These are phyloP conservation scores for Melieria crassipennis DNA, from an alignment of 2,888 invertebrate species.

Conservation along the genomic window DNA sequence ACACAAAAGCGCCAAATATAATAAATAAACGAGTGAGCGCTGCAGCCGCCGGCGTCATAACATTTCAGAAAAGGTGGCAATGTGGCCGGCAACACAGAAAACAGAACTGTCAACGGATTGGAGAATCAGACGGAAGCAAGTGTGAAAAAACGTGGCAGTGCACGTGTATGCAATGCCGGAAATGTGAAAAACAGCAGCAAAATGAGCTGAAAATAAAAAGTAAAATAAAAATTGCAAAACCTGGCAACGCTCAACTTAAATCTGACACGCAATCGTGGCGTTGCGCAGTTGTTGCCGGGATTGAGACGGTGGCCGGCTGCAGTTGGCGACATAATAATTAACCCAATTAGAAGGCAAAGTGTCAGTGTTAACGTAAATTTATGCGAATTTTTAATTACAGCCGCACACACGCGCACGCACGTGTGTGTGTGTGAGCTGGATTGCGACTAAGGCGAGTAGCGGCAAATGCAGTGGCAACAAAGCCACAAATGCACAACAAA, in stretches of 20 bases:
- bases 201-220: not conserved
- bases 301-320: not conserved
- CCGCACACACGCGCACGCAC: constrained; percentile 39
- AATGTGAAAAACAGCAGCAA: not conserved
- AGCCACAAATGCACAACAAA: too few species aligned
- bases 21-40: too few species aligned
- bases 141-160: too few species aligned
- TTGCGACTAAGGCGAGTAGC: constrained; percentile 2
- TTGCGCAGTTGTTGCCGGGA: not conserved
- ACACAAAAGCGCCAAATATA: not conserved
- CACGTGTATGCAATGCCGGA: too few species aligned
- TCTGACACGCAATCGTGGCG: not conserved
- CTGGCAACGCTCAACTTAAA: not conserved
- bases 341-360: constrained; percentile 58
- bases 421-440: constrained; percentile 10
- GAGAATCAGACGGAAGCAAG: too few species aligned
- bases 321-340: constrained; percentile 59
- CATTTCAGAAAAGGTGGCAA: too few species aligned
- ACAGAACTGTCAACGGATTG: too few species aligned
- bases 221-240: not conserved
- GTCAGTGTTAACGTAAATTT: constrained; percentile 58
- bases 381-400: constrained; percentile 59
- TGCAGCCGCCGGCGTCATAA: too few species aligned
- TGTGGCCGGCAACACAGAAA: too few species aligned
- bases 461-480: too few species aligned